Evolutionary conservation across 2,888 invertebrate species (phyloP).

Genomic region (Philereme vetulata): DNA sequence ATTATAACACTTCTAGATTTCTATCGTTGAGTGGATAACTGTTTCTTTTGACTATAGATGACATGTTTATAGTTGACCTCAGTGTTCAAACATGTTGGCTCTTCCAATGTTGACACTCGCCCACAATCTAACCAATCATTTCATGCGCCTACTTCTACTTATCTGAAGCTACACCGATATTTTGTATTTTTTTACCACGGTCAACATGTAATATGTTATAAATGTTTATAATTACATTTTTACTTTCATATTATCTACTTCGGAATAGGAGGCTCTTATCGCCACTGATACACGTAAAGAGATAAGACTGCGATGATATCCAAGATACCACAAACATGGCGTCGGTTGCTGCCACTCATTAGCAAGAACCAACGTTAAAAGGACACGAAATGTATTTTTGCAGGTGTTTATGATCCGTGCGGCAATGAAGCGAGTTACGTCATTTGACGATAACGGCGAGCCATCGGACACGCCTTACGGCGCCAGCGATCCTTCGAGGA

Average conservation of each 20-base stretch:
- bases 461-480: constrained; percentile 77
- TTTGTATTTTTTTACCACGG: constrained; percentile 19
- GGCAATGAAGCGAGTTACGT: constrained; percentile 65
- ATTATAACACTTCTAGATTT: constrained; percentile 25
- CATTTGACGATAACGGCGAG: constrained; percentile 73
- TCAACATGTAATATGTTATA: constrained; percentile 21
- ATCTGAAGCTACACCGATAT: constrained; percentile 12
- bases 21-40: constrained; percentile 34
- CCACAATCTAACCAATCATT: constrained; percentile 48
- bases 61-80: constrained; percentile 53
- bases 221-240: constrained; percentile 41
- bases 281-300: constrained; percentile 51
- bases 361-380: constrained; percentile 33
- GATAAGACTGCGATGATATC: constrained; percentile 58
- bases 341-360: constrained; percentile 39
- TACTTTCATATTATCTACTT: constrained; percentile 48
- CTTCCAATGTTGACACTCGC: constrained; percentile 62
- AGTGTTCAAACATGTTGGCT: constrained; percentile 51
- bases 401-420: constrained; percentile 52
- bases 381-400: constrained; percentile 32
- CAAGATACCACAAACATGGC: constrained; percentile 43
- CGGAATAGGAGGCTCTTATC: constrained; percentile 54
- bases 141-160: constrained; percentile 41
- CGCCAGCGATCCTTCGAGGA: constrained; percentile 73
- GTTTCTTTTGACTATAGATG: constrained; percentile 43